phyloP scores from a whole-genome alignment of 2,888 invertebrate genomes.

The Tribolium freemani region DNA sequence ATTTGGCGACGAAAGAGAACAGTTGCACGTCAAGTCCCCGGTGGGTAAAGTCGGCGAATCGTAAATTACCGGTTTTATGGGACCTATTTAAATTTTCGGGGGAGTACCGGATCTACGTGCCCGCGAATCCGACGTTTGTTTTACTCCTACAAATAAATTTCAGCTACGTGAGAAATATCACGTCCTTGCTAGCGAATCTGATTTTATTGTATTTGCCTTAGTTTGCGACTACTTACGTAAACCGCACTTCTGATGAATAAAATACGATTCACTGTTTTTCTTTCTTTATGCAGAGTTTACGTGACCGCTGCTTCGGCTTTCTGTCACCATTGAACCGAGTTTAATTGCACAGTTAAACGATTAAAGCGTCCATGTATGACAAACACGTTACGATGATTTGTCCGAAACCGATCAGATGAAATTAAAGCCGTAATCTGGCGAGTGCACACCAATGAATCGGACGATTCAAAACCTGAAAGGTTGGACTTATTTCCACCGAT shows the following conservation, averaged over 20 bases:
- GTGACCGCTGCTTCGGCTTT: too few species aligned
- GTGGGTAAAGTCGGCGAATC: background rate
- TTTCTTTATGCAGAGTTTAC: too few species aligned
- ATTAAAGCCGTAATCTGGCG: constrained; percentile 21
- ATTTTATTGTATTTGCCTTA: constrained; percentile 24
- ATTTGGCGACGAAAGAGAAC: background rate
- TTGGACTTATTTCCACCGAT: background rate
- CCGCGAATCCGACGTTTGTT: constrained; percentile 21
- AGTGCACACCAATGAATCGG: background rate
- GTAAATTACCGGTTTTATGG: constrained; percentile 24
- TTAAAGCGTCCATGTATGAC: background rate
- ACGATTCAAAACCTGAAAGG: background rate
- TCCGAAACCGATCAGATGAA: constrained; percentile 3
- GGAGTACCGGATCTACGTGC: constrained; percentile 19
- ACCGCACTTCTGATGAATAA: background rate
- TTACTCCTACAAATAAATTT: constrained; percentile 29
- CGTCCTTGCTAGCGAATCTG: constrained; percentile 6
- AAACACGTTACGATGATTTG: constrained; percentile 7
- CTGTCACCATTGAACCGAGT: background rate
- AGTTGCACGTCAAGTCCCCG: background rate
- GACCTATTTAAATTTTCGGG: constrained; percentile 24
- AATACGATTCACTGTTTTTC: too few species aligned
- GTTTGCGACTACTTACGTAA: background rate
- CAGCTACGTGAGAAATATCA: constrained; percentile 25
- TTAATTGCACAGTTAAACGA: constrained; percentile 3